Base-by-base conservation (phyloP, 2,888 invertebrate species). In the Napeogenes sylphis region DNA sequence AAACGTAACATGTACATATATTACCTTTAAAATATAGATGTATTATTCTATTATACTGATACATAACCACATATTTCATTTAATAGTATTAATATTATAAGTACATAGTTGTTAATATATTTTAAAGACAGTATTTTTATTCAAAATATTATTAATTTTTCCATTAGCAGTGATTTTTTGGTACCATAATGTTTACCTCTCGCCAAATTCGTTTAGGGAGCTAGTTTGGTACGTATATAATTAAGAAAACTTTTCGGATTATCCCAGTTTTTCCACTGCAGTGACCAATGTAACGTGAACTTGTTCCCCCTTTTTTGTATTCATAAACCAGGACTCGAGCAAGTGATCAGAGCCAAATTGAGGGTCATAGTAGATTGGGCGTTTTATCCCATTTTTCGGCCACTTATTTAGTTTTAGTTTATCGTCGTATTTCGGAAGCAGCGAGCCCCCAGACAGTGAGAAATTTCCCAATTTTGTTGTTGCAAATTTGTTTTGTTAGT, bases 221-320 rank as follows among this genome's bases (percentile, higher is more conserved):
- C 82, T 86, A 87, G 83, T 85, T 86, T 78, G 76, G 78, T 82
- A 82, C 81, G 81, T 81, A 83, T 80, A 82, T 87, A 89, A 90
- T 90, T 90, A 90, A 81, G 82, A 80, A 85, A 90, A 90, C 79
- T 90, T 90, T 90, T 85, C 79, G 81, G 84, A 89, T 90, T 90
- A 90, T 83, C 80, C 78, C 80, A 82, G 86, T 88, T 88, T 89
- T 88, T 85, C 86, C 81, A 83, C 79, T 76, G 76, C 72, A 70
- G 71, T 72, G 70, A 64, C 86, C 84, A 79, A 51, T 65, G 21
- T 72, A 73, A 63, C 60, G 47, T 69, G 83, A 72, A 30, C 79
- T 70, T 46, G 65, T 67, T 64, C 70, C 71, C 73, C 74, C 73
- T 68, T 68, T 70, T 64, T 61, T 56, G 57, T 61, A 66, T 68